Evolutionary conservation across 2,113 vertebrate genomes (phyloP), one percentile per base, ranked within the genome.

Genomic region (Chaetodon auriga): DNA sequence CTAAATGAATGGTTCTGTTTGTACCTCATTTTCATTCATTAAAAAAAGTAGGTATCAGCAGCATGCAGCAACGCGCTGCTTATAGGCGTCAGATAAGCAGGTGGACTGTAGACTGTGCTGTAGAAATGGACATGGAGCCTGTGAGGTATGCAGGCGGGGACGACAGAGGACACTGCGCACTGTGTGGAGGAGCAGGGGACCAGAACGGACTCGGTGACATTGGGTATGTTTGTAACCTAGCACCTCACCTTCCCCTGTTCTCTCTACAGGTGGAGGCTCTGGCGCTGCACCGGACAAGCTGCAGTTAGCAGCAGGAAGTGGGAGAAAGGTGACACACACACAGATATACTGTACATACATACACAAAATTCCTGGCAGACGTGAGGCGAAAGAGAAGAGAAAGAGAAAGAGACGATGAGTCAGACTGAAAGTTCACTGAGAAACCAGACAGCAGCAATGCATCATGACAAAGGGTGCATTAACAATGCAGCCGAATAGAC

Each of bases 301-400:
- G 69, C 62, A 87, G 85, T 81, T 68, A 89, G 89, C 80, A 85
- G 88, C 87, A 89, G 88, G 81, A 92, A 87, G 66, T 78, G 69
- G 79, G 84, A 88, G 60, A 80, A 87, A 88, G 85, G 73, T 86
- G 55, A 86, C 68, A 70, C 83, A 78, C 75, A 30, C 30, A 30
- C 30, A 30, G 30, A 30, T 30, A 30, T 30, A n/a, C n/a, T 58
- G 36, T 65, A 53, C 36, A 82, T 25, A 61, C 61, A 57, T 12
- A 30, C 18, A 78, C 64, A 79, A 23, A 35, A n/a, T 3, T 14
- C 55, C 55, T 41, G 48, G 62, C 49, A 72, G n/a, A 63, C 8
- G 18, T 25, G 15, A 35, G 68, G 18, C 19, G n/a, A 30, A n/a
- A n/a, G n/a, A n/a, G n/a, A n/a, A n/a, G n/a, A 61, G 55, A 69